Evolutionary conservation across 2,888 invertebrate genomes (phyloP).

Genomic region (Ophion ellenae): DNA sequence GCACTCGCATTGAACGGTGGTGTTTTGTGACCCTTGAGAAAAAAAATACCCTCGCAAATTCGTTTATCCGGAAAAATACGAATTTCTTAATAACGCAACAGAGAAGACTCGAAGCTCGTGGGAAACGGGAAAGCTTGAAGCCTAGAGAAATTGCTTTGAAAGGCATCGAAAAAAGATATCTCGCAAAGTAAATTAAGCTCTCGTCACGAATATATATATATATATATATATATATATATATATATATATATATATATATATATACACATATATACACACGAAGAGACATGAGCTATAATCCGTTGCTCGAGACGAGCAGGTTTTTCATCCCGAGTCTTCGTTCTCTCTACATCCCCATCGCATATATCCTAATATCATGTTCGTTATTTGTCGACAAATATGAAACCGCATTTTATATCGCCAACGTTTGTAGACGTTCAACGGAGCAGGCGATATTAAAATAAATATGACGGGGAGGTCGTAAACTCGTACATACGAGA

Average conservation of each 20-base stretch:
- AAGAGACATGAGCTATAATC: constrained; percentile 1
- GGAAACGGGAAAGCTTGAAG: constrained; percentile 17
- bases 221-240: background rate
- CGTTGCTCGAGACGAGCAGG: constrained; percentile 9
- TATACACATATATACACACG: background rate
- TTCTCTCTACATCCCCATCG: constrained; percentile 11
- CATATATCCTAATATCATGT: constrained; percentile 29
- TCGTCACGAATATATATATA: constrained; percentile 16
- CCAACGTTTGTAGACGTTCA: constrained; percentile 12
- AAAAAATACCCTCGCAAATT: constrained; percentile 3
- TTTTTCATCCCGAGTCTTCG: constrained; percentile 26
- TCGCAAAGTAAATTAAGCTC: constrained; percentile 34
- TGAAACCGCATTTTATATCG: constrained; percentile 28
- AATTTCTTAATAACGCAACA: constrained; percentile 34
- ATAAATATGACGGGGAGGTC: background rate
- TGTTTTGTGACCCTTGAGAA: background rate
- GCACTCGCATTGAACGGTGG: background rate
- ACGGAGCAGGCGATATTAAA: constrained; percentile 38
- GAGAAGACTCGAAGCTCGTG: constrained; percentile 8
- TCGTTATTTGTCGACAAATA: constrained; percentile 38
- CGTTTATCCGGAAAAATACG: background rate
- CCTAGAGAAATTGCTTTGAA: constrained; percentile 25
- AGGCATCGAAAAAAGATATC: constrained; percentile 36
- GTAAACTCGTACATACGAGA: background rate
- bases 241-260: constrained; percentile 5